These are phyloP conservation scores for Oedothorax gibbosus DNA, from an alignment of 1,140 invertebrate genomes.

Conservation along the genomic window DNA sequence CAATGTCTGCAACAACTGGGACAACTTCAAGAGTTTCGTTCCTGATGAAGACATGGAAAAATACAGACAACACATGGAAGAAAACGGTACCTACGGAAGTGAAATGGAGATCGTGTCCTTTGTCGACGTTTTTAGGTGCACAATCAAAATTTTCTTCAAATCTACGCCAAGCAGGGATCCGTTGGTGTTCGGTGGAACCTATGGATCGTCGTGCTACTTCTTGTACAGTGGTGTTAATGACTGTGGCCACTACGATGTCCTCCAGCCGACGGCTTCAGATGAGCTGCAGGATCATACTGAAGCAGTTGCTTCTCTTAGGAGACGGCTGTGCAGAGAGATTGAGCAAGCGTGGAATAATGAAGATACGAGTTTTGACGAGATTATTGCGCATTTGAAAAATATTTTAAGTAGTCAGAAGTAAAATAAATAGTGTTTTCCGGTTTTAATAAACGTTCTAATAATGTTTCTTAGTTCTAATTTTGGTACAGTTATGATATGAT, in stretches of 20 bases:
- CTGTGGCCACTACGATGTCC: slow-evolving; percentile 18
- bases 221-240: background rate
- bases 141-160: background rate
- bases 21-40: background rate
- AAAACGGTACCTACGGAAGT: background rate
- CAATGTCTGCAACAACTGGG: slow-evolving; percentile 3
- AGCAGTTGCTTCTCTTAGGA: too few relatives aligned
- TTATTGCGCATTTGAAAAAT: too few relatives aligned
- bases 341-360: too few relatives aligned
- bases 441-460: too few relatives aligned
- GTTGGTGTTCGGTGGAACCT: background rate
- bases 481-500: too few relatives aligned
- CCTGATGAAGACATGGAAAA: background rate
- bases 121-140: background rate
- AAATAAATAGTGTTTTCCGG: too few relatives aligned
- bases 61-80: background rate
- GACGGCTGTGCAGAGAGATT: too few relatives aligned
- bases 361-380: too few relatives aligned
- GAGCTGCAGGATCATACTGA: too few relatives aligned
- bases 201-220: background rate
- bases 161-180: background rate
- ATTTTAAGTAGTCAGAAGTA: too few relatives aligned
- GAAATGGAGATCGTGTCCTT: slow-evolving; percentile 6
- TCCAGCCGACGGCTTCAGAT: background rate
- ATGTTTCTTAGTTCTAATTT: too few relatives aligned